phyloP scores from a whole-genome alignment of 2,797 vertebrate species.

The Silurus aristotelis region DNA sequence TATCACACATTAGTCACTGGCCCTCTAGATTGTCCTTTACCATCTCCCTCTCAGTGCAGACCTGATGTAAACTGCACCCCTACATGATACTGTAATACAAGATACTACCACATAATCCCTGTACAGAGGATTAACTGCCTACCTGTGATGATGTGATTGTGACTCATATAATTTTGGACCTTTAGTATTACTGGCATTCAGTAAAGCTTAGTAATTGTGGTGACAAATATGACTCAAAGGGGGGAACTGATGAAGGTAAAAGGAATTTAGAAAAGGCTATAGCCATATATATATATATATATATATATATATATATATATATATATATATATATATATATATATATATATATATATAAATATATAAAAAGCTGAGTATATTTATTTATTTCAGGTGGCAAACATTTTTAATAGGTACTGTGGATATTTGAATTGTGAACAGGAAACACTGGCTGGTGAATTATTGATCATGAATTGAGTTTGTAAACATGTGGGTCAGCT shows the following conservation, averaged over 20 bases:
- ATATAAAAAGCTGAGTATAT: neutral
- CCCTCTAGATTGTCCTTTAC: neutral
- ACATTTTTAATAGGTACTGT: neutral
- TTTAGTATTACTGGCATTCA: conserved; percentile 9
- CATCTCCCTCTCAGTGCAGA: neutral
- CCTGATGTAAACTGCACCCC: neutral
- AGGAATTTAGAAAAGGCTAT: neutral
- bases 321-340: too few relatives aligned
- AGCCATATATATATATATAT: too few relatives aligned
- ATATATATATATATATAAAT: neutral
- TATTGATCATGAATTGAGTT: conserved; percentile 43
- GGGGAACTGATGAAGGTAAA: neutral
- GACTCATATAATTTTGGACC: conserved; percentile 23
- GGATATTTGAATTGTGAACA: conserved; percentile 35
- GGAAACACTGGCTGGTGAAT: conserved; percentile 44
- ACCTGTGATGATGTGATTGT: conserved; percentile 33
- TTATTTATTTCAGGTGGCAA: conserved; percentile 15
- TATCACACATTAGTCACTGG: neutral
- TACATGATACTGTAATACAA: neutral
- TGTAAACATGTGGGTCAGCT: conserved; percentile 25
- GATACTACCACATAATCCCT: neutral
- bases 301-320: too few relatives aligned
- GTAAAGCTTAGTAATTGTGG: neutral
- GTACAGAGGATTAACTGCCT: conserved; percentile 5
- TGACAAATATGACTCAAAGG: neutral